Conservation (phyloP, 2,797 vertebrate species). For the Sternarchorhynchus goeldii region DNA sequence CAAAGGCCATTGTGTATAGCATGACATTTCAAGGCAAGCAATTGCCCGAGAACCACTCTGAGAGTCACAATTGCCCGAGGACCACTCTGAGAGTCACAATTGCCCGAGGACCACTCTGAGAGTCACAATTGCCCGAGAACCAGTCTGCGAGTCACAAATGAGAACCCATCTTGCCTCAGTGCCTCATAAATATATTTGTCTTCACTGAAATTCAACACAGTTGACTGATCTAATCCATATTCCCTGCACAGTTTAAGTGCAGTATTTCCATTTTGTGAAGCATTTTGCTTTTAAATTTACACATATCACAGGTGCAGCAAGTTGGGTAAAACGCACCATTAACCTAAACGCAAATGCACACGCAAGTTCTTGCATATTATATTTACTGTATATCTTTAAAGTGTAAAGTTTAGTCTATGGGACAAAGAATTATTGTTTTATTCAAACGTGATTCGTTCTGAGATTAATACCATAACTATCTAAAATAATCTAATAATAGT, state of each 20-base stretch:
- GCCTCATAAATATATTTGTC: slow-evolving; percentile 75
- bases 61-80: slow-evolving; percentile 5
- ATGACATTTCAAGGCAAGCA: slow-evolving; percentile 46
- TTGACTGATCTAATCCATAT: slow-evolving; percentile 78
- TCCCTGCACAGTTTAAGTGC: slow-evolving; percentile 70
- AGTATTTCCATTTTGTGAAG: slow-evolving; percentile 71
- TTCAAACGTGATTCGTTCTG: no score
- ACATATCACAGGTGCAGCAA: slow-evolving; percentile 76
- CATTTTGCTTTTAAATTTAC: slow-evolving; percentile 71
- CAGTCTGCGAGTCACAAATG: slow-evolving; percentile 69
- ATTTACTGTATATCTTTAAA: neutral
- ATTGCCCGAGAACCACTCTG: slow-evolving; percentile 31
- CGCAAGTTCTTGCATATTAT: neutral
- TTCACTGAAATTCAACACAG: slow-evolving; percentile 78
- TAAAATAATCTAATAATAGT: no score
- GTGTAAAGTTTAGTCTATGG: no score
- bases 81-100: slow-evolving; percentile 66
- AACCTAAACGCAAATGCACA: slow-evolving; percentile 55
- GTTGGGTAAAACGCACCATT: slow-evolving; percentile 74
- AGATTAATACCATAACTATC: no score
- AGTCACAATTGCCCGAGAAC: slow-evolving; percentile 4
- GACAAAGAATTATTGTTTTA: no score
- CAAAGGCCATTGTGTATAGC: neutral
- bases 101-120: slow-evolving; percentile 50
- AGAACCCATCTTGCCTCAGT: slow-evolving; percentile 70